A percentile compares a stretch with the other conserved stretches of the same genome.
phyloP scores from a whole-genome alignment of 1,140 invertebrate species.

The Geopemphigus sp. region DNA sequence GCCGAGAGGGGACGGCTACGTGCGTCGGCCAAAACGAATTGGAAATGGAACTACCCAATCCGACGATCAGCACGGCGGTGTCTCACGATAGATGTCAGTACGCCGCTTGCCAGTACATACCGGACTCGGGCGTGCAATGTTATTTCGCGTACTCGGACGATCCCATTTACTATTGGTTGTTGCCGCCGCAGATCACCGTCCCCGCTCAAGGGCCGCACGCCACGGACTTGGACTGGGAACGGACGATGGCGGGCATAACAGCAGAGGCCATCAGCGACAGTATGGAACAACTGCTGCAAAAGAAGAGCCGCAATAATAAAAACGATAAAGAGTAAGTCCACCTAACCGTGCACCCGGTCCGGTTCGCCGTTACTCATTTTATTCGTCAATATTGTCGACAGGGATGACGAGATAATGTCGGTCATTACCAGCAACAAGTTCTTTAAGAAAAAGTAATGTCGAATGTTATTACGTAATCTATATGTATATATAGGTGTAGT shows the following conservation, averaged over 20 bases:
- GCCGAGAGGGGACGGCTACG: background rate
- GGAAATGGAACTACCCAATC: background rate
- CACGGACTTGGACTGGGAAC: background rate
- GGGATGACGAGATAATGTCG: no score
- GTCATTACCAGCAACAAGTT: no score
- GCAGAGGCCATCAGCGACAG: no score
- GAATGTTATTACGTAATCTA: no score
- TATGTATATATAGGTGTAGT: no score
- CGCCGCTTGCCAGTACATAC: background rate
- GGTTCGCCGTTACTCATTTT: no score
- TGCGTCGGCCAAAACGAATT: background rate
- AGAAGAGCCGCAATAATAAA: no score
- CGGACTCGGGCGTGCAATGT: background rate
- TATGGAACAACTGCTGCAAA: no score
- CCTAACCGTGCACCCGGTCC: no score
- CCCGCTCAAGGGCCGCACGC: background rate
- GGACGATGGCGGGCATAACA: background rate
- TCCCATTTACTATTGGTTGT: background rate
- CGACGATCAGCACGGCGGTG: background rate
- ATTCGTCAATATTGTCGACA: no score
- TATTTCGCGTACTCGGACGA: constrained; percentile 6
- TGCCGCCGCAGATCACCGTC: background rate
- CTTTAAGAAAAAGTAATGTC: no score
- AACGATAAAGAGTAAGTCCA: no score
- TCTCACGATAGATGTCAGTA: background rate